Base-by-base conservation (phyloP, 2,113 vertebrate species). In the Tachysurus vachellii region DNA sequence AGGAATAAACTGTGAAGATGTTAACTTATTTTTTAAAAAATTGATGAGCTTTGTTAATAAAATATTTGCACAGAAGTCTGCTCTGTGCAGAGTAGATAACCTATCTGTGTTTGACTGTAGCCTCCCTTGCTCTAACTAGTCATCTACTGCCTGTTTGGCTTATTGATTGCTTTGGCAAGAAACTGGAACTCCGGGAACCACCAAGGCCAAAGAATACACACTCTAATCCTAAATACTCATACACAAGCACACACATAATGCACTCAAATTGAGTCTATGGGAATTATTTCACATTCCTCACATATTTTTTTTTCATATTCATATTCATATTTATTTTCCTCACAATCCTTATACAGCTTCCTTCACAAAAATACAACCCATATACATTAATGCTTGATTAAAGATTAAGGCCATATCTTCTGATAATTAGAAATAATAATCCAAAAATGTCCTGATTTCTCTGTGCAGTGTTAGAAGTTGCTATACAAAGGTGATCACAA, bases 161-260 rank as follows among this genome's bases (percentile, higher is more conserved):
- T 98, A 99, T 98, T 99, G 98, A 99, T 99, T 99, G 97, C 97
- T 96, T 99, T 99, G 98, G 98, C 98, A 99, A 97, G 95, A 96
- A 98, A 97, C 96, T 97, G 96, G 97, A 96, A 96, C 97, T 97
- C 97, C 96, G 96, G 96, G 96, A 96, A 96, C 97, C 97, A 97
- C 96, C 97, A 99, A 99, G 97, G 98, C 98, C 97, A 97, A 95
- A 98, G 95, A 94, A 96, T 96, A 97, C 89, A 73, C 66, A 80
- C 31, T 61, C 89, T 92, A 91, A 88, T 85, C 56, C 80, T 86
- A 80, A 88, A 89, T 73, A 86, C 85, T 88, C 84, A 89, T 80
- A 16, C 42, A 84, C 44, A 81, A 59, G 64, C 47, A 36, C 68
- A 53, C 36, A 42, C 53, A 68, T 3, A 36, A 66, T 13, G 44